phyloP scores from a whole-genome alignment of 2,797 vertebrate species.

The Phoebastria nigripes region DNA sequence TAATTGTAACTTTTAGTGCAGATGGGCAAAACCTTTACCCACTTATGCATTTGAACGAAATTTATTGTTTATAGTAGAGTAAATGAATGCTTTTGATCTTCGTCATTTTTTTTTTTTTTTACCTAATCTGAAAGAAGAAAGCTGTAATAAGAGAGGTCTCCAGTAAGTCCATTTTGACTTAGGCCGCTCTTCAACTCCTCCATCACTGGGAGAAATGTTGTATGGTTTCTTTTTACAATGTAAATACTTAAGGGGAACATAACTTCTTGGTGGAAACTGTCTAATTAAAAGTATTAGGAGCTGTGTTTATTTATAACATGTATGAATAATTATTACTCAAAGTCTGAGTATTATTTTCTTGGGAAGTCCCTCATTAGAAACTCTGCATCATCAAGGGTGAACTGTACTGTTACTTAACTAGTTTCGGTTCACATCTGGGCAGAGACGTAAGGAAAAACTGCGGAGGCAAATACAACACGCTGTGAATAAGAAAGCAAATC shows the following conservation, averaged over 20 bases:
- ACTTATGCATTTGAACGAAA: no score
- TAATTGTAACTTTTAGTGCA: not conserved
- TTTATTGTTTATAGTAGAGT: not conserved
- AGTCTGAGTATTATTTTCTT: constrained; percentile 50
- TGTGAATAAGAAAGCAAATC: not conserved
- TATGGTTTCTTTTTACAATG: not conserved
- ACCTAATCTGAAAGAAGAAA: not conserved
- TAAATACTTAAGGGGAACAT: not conserved
- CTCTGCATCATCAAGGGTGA: constrained; percentile 56
- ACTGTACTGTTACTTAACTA: constrained; percentile 54
- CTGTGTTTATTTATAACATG: constrained; percentile 52
- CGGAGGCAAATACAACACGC: not conserved
- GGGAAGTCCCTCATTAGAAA: constrained; percentile 74
- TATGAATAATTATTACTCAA: constrained; percentile 64
- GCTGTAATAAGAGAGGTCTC: not conserved
- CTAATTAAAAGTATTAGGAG: constrained; percentile 40
- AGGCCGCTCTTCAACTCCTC: not conserved
- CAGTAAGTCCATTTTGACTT: not conserved
- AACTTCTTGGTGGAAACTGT: not conserved
- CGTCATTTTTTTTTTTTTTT: not conserved
- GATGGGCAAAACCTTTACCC: not conserved
- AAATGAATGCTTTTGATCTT: not conserved
- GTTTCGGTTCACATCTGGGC: constrained; percentile 48
- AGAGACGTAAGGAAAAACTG: not conserved
- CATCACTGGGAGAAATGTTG: not conserved